Base-by-base conservation (phyloP, 2,113 vertebrate species). In the Malurus elegans region DNA sequence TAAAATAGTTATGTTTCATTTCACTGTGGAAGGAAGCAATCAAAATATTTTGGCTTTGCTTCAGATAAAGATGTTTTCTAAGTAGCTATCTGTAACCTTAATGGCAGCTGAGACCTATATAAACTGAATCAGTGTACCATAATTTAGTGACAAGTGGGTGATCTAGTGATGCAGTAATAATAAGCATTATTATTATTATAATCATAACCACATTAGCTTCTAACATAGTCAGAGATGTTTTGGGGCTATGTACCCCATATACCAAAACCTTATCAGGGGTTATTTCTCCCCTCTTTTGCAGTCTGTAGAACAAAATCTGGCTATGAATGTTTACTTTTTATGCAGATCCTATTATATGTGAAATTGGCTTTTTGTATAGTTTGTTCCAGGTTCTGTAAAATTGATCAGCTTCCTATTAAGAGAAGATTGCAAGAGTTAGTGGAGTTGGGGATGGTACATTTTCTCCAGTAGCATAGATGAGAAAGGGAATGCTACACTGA, bases 1-100 rank as follows among this genome's bases (percentile, higher is more conserved):
- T 79, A 81, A 81, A 74, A 75, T 65, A 81, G 45, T 53, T 87
- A 8, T 70, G 29, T 38, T 95, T 81, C 9, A 14, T 72, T 91
- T 89, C 2, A 2, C 31, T 71, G 66, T 84, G 58, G 45, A 92
- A 81, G 74, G 50, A 87, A 92, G 44, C 42, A 72, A 87, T 91
- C 53, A 90, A 71, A 91, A 74, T 95, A 91, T 64, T 92, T 83
- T 93, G 61, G 57, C 76, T 86, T 86, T 84, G 19, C 28, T 71
- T 88, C 26, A 60, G 21, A 40, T 40, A 48, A 80, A 89, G 54
- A 48, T n/a, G 5, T 64, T 81, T 92, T 75, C 18, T 48, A 48
- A 79, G 38, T 45, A 48, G 18, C 40, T 90, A n/a, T 65, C 31
- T 69, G 45, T 69, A 92, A 79, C 78, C 70, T 65, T 50, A 34